Conservation (phyloP, 2,797 vertebrate species). For the Avahi laniger region DNA sequence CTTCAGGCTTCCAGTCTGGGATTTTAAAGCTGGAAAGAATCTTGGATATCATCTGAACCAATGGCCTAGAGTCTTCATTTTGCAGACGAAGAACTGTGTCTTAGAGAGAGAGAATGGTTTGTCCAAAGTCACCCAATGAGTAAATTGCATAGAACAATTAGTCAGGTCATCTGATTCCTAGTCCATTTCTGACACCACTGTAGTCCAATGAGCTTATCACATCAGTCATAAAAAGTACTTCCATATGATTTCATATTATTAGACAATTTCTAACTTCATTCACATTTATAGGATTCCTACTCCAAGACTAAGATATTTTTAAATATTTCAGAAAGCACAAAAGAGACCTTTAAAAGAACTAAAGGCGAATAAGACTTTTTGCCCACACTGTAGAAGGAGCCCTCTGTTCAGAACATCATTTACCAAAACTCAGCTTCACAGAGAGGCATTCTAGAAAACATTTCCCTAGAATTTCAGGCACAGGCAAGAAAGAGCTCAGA, state of each 20-base stretch:
- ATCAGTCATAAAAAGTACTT: not conserved
- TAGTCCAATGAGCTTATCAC: not conserved
- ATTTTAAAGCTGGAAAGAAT: not conserved
- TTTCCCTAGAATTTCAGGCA: not conserved
- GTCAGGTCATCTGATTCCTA: not conserved
- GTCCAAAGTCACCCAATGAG: not conserved
- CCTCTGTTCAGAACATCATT: not conserved
- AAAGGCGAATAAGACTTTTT: not conserved
- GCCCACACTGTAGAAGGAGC: not conserved
- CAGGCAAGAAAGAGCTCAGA: not conserved
- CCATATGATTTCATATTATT: too few relatives aligned
- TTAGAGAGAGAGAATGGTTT: not conserved
- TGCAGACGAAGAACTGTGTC: not conserved
- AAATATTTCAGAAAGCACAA: not conserved
- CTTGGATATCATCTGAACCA: not conserved
- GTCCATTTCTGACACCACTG: not conserved
- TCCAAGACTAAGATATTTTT: not conserved
- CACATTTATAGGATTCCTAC: not conserved
- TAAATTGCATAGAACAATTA: not conserved
- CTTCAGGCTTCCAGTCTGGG: not conserved
- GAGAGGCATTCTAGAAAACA: conserved; percentile 2
- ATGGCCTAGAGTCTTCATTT: not conserved
- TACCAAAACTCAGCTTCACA: not conserved
- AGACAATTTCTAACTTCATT: not conserved
- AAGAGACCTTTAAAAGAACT: not conserved